Base-by-base conservation (phyloP, 2,888 invertebrate species). In the Drosophila kambysellisi region DNA sequence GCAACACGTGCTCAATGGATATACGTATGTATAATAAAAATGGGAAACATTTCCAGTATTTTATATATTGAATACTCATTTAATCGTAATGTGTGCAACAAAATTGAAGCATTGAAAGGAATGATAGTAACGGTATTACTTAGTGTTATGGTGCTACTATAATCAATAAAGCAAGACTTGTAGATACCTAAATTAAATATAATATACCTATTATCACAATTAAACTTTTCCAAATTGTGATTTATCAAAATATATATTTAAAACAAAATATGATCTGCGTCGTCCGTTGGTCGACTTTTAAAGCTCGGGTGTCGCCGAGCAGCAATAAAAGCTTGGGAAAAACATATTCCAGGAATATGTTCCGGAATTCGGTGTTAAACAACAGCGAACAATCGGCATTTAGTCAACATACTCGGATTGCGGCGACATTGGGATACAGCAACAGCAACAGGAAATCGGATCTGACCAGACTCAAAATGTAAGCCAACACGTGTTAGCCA, bases 281-380 rank as follows among this genome's bases (percentile, higher is more conserved):
- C 37, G 25, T 39, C 15, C 15, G 54, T n/a, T 25, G 66, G 17
- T 8, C 50, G 37, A 17, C 46, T 56, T 56, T 56, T 41, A 53
- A 35, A 50, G 35, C 69, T 76, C 70, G 52, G 62, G 53, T 71
- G 68, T 64, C 80, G 64, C 64, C 46, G 67, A 58, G 30, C 43
- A 63, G 63, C 74, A 80, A 70, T 79, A 80, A 80, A 78, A 87
- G 88, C 88, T 79, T 91, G 92, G 91, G 91, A 91, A 91, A 91
- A 92, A 85, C 81, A 80, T 88, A 80, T 91, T 91, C 91, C 89
- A 88, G 91, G 91, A 91, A 91, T 91, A 86, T 86, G 82, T 91
- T 91, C 91, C 91, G 91, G 91, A 91, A 91, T 91, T 91, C 88
- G 79, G 79, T 83, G 88, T 86, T 91, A 91, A 91, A 89, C 85